Evolutionary conservation across 92 coral and sea anemone genomes (phyloP).

Genomic region (Micromussa lordhowensis): DNA sequence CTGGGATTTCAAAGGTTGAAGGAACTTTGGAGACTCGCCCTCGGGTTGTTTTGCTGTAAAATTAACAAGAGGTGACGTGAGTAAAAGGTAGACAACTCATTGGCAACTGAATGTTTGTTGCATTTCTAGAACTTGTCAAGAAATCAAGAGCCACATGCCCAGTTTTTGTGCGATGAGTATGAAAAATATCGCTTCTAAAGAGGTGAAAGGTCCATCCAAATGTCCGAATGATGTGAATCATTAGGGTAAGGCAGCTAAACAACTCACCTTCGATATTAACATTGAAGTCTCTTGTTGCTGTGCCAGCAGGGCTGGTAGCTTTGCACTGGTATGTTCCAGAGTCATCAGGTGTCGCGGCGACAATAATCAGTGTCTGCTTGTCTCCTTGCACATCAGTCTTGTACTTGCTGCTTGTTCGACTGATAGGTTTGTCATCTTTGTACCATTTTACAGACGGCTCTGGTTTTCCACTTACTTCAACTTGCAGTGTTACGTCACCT

Average conservation of each 20-base stretch:
- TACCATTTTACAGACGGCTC: conserved; percentile 80
- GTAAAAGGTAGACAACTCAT: neutral
- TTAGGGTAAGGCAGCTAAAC: neutral
- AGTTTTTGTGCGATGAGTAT: neutral
- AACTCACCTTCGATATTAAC: conserved; percentile 81
- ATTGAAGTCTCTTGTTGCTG: conserved; percentile 80
- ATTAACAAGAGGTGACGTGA: neutral
- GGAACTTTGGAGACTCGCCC: conserved; percentile 71
- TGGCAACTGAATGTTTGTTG: no score
- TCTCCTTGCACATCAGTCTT: conserved; percentile 72
- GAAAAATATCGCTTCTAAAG: neutral
- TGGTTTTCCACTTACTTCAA: conserved; percentile 79
- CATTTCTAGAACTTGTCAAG: neutral
- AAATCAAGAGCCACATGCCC: neutral
- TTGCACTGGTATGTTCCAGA: conserved; percentile 86
- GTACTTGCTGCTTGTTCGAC: conserved; percentile 62
- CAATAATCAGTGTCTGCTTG: conserved; percentile 64
- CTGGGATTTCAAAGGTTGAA: conserved; percentile 73
- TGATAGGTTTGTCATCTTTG: conserved; percentile 72
- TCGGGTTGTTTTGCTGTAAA: conserved; percentile 68
- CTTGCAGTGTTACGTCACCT: conserved; percentile 68
- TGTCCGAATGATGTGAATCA: no score
- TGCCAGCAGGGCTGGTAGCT: conserved; percentile 86
- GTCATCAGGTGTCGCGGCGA: conserved; percentile 77
- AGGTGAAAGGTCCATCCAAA: neutral